These are phyloP conservation scores for Toxonevra muliebris DNA, from an alignment of 2,888 invertebrate species.

Conservation along the genomic window DNA sequence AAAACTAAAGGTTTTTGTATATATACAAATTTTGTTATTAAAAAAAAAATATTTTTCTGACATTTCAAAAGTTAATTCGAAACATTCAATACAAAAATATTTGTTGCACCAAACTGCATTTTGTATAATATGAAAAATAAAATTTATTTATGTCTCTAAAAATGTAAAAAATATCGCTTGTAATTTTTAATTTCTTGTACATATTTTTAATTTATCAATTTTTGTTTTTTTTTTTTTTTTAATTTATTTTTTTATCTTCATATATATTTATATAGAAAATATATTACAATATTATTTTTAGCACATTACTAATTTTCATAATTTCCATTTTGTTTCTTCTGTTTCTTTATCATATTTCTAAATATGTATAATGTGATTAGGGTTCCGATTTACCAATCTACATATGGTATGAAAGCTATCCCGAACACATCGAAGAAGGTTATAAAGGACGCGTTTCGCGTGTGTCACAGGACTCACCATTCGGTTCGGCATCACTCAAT, in stretches of 20 bases:
- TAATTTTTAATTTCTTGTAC: not conserved
- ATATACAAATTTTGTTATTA: no score
- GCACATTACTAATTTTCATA: not conserved
- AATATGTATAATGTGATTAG: constrained; percentile 64
- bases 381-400: constrained; percentile 96
- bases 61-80: no score
- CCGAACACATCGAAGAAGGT: constrained; percentile 93
- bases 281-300: no score
- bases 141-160: no score
- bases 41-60: no score
- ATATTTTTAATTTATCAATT: not conserved
- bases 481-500: constrained; percentile 93
- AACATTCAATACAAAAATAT: no score
- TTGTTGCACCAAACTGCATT: no score
- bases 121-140: no score
- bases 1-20: no score
- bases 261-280: not conserved
- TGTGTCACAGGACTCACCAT: constrained; percentile 86
- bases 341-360: not conserved
- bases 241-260: constrained; percentile 6
- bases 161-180: no score
- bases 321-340: not conserved
- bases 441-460: constrained; percentile 92
- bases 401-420: constrained; percentile 98
- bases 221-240: constrained; percentile 10